Conservation (phyloP, 2,113 vertebrate species). For the Gnathonemus longibarbis region DNA sequence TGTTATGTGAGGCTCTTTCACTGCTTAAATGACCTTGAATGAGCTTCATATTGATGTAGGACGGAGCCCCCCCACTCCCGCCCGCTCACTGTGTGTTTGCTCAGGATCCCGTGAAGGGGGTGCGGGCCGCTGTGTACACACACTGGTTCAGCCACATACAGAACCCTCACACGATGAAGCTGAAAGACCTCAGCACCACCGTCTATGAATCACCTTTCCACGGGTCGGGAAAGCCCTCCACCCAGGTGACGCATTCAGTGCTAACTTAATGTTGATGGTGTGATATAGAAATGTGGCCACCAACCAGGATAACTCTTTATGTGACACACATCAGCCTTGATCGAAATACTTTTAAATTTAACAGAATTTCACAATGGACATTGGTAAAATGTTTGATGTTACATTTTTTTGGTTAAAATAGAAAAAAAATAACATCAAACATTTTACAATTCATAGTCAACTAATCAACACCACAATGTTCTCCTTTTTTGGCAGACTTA, state of each 20-base stretch:
- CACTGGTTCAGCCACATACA: not conserved
- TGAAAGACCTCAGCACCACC: not conserved
- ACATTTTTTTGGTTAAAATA: not conserved
- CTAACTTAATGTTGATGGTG: not conserved
- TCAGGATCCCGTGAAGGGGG: not conserved
- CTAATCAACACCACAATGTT: too few species aligned
- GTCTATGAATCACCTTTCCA: not conserved
- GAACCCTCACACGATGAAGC: not conserved
- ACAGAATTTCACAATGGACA: not conserved
- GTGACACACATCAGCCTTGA: not conserved
- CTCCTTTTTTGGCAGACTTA: too few species aligned
- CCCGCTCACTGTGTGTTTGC: not conserved
- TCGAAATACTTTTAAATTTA: not conserved
- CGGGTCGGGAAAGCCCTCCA: not conserved
- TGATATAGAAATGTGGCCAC: not conserved
- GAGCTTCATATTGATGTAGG: constrained; percentile 7
- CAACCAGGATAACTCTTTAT: not conserved
- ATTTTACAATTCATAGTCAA: too few species aligned
- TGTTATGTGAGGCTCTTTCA: constrained; percentile 14
- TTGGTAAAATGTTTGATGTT: not conserved
- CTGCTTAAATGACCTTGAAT: constrained; percentile 23
- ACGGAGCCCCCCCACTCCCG: not conserved
- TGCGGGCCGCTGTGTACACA: not conserved
- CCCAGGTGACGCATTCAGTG: not conserved
- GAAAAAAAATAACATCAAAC: too few species aligned